Base-by-base conservation (phyloP, 2,797 vertebrate genomes). In the Artibeus jamaicensis region DNA sequence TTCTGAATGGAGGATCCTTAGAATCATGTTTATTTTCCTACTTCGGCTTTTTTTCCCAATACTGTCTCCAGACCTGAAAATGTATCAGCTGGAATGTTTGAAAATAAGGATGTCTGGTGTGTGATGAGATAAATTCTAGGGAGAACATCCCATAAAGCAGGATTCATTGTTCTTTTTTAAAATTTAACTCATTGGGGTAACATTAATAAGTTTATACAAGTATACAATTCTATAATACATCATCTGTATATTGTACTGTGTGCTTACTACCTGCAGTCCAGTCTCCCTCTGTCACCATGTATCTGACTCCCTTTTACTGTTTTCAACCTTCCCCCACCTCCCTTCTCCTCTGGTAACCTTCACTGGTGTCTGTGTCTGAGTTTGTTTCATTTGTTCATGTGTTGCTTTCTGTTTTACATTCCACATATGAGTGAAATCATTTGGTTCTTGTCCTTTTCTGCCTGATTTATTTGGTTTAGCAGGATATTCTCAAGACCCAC, bases 11-110 rank as follows among this genome's bases (percentile, higher is more conserved):
- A 0, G 10, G 46, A 59, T 55, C 29, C 11, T 74, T 93, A 59
- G 32, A 96, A 57, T 34, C 4, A 5, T 94, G 9, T 65, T 94
- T 71, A 18, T 90, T 89, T 97, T 68, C 32, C 18, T 26, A 88
- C 48, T 21, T 87, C 10, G 57, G 50, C 16, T 53, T 79, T 62
- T 76, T 39, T 29, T 29, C 37, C 42, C 9, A 82, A 39, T 34
- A 62, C 9, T 86, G 7, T 91, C 46, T 93, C 44, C 32, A 92
- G 37, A 71, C 91, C 46, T 85, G 21, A 78, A 86, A 79, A 73
- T 71, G 57, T 48, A 73, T 81, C 91, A 59, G 34, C 24, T 70
- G 77, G 77, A 89, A 79, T 16, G 22, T 85, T 82, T 78, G 88
- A 88, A 79, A 57, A 73, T 10, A 83, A 85, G 55, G n/a, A 65